A percentile compares a stretch with the other conserved stretches of the same genome.
These are phyloP conservation scores for Tiaroga cobitis DNA, from an alignment of 2,797 vertebrate genomes.

Conservation along the genomic window DNA sequence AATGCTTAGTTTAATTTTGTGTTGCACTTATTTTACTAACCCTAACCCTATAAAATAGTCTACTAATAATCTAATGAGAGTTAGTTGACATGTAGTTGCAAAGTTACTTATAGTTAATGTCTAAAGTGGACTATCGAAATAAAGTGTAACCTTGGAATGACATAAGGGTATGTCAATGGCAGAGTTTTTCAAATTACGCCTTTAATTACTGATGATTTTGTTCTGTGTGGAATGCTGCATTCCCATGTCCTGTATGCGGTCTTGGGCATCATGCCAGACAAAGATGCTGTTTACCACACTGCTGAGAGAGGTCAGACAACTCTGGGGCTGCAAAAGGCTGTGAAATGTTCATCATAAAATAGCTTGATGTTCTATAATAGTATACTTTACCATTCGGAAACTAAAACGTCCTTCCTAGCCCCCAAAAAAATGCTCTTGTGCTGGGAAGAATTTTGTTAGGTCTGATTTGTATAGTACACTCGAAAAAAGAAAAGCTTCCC, in stretches of 20 bases:
- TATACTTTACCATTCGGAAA: not conserved
- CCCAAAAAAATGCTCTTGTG: too few relatives aligned
- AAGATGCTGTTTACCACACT: conserved; percentile 59
- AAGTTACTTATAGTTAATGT: not conserved
- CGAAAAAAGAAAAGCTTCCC: too few relatives aligned
- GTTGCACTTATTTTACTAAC: not conserved
- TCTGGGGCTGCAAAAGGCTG: conserved; percentile 60
- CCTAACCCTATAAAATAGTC: not conserved
- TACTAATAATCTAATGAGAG: not conserved
- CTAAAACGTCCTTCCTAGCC: not conserved
- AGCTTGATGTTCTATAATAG: conserved; percentile 1
- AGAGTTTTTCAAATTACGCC: not conserved
- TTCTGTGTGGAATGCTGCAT: not conserved
- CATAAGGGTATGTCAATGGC: not conserved
- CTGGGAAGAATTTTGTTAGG: not conserved
- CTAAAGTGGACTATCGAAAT: not conserved
- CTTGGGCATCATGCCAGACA: conserved; percentile 59
- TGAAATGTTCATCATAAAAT: conserved; percentile 68
- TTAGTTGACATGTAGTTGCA: not conserved
- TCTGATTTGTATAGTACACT: too few relatives aligned
- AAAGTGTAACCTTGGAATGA: not conserved
- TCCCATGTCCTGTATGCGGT: conserved; percentile 27
- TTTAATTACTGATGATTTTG: not conserved
- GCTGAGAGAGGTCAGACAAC: conserved; percentile 64
- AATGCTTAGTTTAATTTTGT: not conserved